phyloP scores from a whole-genome alignment of 30 jellyfish, hydroid and myxozoan genomes.

The Pelagia noctiluca region DNA sequence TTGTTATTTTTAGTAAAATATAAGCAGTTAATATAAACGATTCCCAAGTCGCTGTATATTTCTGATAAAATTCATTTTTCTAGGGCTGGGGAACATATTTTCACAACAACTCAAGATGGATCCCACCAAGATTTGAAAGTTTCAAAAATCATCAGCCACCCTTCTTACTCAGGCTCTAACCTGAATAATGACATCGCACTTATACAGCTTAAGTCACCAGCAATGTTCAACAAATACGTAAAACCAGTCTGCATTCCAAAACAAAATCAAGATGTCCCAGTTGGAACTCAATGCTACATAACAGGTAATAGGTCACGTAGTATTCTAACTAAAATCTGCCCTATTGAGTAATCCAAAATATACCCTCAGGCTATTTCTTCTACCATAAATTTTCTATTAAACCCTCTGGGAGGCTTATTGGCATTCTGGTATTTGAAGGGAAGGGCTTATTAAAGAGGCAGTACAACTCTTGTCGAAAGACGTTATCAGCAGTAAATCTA shows the following conservation, averaged over 20 bases:
- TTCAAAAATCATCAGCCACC: constrained; percentile 64
- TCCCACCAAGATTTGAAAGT: constrained; percentile 67
- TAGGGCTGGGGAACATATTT: constrained; percentile 59
- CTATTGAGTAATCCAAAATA: not conserved
- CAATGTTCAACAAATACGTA: constrained; percentile 56
- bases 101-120: constrained; percentile 40
- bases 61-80: not conserved
- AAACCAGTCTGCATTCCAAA: constrained; percentile 89
- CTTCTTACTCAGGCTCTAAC: constrained; percentile 36
- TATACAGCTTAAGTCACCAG: constrained; percentile 79
- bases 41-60: not conserved
- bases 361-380: not conserved
- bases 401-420: not conserved
- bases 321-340: not conserved
- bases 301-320: constrained; percentile 59
- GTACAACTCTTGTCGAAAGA: no score
- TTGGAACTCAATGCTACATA: constrained; percentile 85
- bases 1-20: no score
- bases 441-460: not conserved
- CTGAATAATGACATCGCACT: constrained; percentile 85
- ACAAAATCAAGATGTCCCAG: constrained; percentile 71
- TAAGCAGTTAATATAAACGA: no score
- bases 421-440: not conserved
- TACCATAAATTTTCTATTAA: not conserved
- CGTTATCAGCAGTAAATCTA: no score